Base-by-base conservation (phyloP, 2,113 vertebrate species). In the Lamprologus tigripictilis region DNA sequence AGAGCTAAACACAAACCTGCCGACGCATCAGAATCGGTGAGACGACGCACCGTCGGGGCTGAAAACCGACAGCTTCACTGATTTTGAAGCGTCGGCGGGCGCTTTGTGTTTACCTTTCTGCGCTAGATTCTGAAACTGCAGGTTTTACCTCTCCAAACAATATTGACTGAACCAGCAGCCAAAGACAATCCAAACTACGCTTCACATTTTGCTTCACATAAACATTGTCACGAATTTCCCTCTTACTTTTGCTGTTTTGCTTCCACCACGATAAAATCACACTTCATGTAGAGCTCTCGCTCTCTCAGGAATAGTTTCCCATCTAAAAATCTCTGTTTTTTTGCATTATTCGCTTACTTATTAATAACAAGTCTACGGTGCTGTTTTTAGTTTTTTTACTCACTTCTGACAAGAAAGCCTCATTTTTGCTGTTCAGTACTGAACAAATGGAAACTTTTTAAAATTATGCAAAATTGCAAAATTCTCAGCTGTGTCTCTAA, bases 391-490 rank as follows among this genome's bases (percentile, higher is more conserved):
- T 23, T 23, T 54, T 54, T 54, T 54, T 12, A 54, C 51, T 53
- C 1, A 53, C n/a, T 54, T 54, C 6, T 0, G 10, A 54, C 53
- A 54, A 54, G n/a, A 54, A 53, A 53, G n/a, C 10, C 6, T 54
- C 0, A 54, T 54, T 54, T 54, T 10, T 21, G n/a, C 51, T 21
- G 6, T 21, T 54, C 51, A 54, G 21, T 21, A 54, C 51, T 21
- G n/a, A 21, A 54, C 51, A 54, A 54, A 21, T 21, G 51, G 21
- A 21, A 54, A 54, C 51, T 54, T 54, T 54, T 54, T 54, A 21
- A 54, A 53, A n/a, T n/a, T n/a, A n/a, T n/a, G n/a, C n/a, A n/a
- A n/a, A n/a, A 53, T 54, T 54, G 51, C 51, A 54, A 54, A 21
- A 21, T 54, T 2, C 51, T 54, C 0, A 54, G 51, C 51, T 54